Evolutionary conservation across 2,113 vertebrate species (phyloP), one percentile per base, ranked within the genome.

Genomic region (Erythrocercus mccallii): DNA sequence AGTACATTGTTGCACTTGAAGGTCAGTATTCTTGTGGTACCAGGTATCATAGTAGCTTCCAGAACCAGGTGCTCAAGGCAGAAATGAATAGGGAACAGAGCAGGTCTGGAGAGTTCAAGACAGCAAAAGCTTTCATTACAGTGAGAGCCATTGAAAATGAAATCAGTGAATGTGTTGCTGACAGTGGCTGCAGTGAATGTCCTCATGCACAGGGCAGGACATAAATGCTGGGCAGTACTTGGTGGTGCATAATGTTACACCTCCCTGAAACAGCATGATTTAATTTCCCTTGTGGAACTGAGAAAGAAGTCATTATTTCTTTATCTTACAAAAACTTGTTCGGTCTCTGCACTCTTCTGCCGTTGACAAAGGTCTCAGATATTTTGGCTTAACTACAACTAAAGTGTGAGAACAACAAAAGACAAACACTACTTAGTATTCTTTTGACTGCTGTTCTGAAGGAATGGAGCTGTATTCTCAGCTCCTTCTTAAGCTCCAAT

Each of bases 381-480:
- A 65, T 72, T 94, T 88, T 92, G 89, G 44, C 56, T 84, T 81
- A 84, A 64, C 51, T 91, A 51, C 27, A 81, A 33, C 74, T 48
- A 7, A 87, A 68, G 44, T 7, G 1, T 51, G 48, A 86, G 57
- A 91, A 86, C 45, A 90, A 74, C 51, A 84, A 71, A 91, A 81
- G 69, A 50, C 57, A 76, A 48, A 48, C 78, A 47, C 68, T 91
- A 85, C 94, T 91, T 91, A 82, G 10, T 87, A 69, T 92, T 86
- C 69, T 79, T 95, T 91, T 65, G 77, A 42, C 57, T 82, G 17
- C 15, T 37, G n/a, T 54, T 87, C 45, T 68, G 84, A 65, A 79
- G 60, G 47, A 76, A 47, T 37, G 12, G 21, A 91, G 23, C 53
- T 87, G 14, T 77, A 27, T 79, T 95, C 61, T 76, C 47, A 91